These are phyloP conservation scores for human (Homo sapiens) DNA, from an alignment of 2,113 vertebrate genomes.

Conservation along the genomic window DNA sequence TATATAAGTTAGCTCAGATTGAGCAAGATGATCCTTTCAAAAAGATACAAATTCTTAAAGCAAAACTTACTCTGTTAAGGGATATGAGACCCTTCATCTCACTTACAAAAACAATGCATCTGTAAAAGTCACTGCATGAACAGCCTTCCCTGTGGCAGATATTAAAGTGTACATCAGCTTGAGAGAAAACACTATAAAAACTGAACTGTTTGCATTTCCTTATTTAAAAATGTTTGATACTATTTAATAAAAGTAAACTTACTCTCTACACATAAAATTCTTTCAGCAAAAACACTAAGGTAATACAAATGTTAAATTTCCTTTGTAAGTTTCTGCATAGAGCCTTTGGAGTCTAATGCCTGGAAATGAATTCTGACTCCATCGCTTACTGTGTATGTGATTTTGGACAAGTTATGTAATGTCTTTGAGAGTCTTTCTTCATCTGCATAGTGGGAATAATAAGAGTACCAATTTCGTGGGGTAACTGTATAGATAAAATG, in stretches of 20 bases:
- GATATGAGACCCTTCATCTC: background rate
- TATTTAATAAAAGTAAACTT: background rate
- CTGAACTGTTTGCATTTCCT: background rate
- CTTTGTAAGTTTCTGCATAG: background rate
- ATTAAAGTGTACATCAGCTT: background rate
- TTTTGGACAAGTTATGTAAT: background rate
- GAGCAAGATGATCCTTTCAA: background rate
- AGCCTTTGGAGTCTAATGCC: background rate
- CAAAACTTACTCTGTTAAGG: background rate
- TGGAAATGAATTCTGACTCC: background rate
- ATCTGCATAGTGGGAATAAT: background rate
- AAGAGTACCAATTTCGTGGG: background rate
- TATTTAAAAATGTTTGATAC: background rate
- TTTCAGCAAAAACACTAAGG: background rate
- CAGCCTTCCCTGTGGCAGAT: background rate
- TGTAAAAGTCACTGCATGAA: background rate
- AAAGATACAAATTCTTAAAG: background rate
- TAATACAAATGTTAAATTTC: background rate
- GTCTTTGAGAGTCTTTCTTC: background rate
- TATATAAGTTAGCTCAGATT: background rate
- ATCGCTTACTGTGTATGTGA: background rate
- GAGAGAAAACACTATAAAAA: background rate
- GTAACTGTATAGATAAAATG: background rate
- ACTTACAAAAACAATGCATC: background rate
- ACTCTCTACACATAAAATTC: constrained; percentile 7